Base-by-base conservation (phyloP, 2,113 vertebrate genomes). In the Helogale parvula region DNA sequence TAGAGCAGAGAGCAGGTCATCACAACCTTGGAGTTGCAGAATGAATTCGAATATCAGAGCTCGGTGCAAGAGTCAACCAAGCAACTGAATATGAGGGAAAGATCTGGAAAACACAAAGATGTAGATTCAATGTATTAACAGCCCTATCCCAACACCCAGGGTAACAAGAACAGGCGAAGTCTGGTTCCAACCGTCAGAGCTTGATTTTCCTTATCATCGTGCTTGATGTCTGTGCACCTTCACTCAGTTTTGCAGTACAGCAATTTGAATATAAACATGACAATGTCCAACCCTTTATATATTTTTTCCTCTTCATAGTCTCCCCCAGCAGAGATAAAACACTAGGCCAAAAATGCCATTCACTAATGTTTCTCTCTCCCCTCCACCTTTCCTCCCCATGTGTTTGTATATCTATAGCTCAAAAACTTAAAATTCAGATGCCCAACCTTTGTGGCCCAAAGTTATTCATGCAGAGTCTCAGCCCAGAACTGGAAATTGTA, bases 161-260 rank as follows among this genome's bases (percentile, higher is more conserved):
- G 15, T 27, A 12, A 47, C 50, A 29, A 57, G 25, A 72, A 66
- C 72, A 74, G 10, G 8, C 17, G 13, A 65, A 10, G 25, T 54
- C 88, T 76, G 79, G 71, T 38, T 96, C 83, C 84, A 63, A 11
- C 57, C 11, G 52, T 19, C 45, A 72, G 83, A 92, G 45, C 35
- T 72, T 57, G 71, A 31, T 74, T 95, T 79, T 74, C 69, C 76
- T 76, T 71, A 60, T 27, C 50, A 29, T 81, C 45, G 74, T 3
- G 12, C 9, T 52, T 52, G 82, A 63, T 84, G 16, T 83, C 10
- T 38, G 4, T 31, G 15, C 54, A 47, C 10, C 50, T 88, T 88
- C 57, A 63, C 47, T 96, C n/a, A 17, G 7, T 45, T 93, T 92
- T 92, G 71, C 93, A 91, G 52, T 47, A 31, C 19, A 93, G 35